These are phyloP conservation scores for Cephalotes varians DNA, from an alignment of 2,888 invertebrate species.

Conservation along the genomic window DNA sequence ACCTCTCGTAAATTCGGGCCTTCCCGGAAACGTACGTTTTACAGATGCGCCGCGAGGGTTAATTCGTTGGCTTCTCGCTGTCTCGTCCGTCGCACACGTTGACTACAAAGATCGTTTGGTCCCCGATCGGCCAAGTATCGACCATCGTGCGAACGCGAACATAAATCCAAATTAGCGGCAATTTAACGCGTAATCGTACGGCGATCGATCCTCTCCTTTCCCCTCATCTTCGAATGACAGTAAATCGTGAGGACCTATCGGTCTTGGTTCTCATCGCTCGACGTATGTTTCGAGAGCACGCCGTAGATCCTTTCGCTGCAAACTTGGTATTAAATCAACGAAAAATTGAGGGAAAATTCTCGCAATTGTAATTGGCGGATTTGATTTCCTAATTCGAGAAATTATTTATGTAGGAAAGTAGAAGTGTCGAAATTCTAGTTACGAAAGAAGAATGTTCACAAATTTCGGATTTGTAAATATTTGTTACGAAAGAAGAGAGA, in stretches of 20 bases:
- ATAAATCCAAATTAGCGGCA: conserved; percentile 85
- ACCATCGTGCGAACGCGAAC: conserved; percentile 81
- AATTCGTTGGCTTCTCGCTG: neutral
- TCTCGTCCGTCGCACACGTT: neutral
- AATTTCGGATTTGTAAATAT: no score
- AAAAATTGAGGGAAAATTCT: no score
- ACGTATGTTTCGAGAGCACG: neutral
- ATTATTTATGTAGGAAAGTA: no score
- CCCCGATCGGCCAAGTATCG: conserved; percentile 55
- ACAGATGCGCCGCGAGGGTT: neutral
- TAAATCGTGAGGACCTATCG: conserved; percentile 75
- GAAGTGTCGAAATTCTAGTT: no score
- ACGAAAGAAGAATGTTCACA: no score
- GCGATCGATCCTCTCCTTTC: conserved; percentile 41
- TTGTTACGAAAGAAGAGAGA: no score
- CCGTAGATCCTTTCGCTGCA: no score
- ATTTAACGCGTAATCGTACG: conserved; percentile 76
- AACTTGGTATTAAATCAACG: no score
- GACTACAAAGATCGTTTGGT: neutral
- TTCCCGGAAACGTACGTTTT: neutral
- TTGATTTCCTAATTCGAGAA: no score
- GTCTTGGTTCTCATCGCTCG: conserved; percentile 65
- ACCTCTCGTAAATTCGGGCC: neutral
- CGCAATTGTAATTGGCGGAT: no score
- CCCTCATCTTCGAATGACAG: conserved; percentile 64